These are phyloP conservation scores for Oryzias woworae DNA, from an alignment of 2,113 vertebrate species.

Conservation along the genomic window DNA sequence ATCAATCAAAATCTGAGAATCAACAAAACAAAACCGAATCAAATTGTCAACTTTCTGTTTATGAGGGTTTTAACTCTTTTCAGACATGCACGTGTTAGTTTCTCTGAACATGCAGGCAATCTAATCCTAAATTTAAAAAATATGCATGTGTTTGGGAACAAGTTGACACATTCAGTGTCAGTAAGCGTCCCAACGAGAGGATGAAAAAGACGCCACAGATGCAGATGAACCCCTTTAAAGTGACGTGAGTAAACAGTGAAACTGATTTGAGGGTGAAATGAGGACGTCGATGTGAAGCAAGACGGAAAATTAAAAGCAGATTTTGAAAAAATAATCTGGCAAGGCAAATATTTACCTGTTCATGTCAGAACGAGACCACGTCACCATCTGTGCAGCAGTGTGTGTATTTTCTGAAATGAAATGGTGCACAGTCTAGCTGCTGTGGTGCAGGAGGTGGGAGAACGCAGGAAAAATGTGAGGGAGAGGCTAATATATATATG, in stretches of 20 bases:
- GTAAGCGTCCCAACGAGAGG: constrained; percentile 36
- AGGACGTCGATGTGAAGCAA: constrained; percentile 32
- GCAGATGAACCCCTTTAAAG: constrained; percentile 32
- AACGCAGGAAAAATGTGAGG: constrained; percentile 42
- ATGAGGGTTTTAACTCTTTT: constrained; percentile 33
- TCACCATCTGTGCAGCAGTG: constrained; percentile 61
- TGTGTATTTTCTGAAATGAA: constrained; percentile 59
- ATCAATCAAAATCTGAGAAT: constrained; percentile 73
- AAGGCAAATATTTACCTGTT: constrained; percentile 73
- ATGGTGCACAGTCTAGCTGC: constrained; percentile 41
- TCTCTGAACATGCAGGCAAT: constrained; percentile 17
- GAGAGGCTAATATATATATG: constrained; percentile 7
- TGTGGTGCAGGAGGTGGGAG: constrained; percentile 51
- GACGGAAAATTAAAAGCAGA: constrained; percentile 47
- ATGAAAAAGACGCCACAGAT: constrained; percentile 50
- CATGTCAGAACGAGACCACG: constrained; percentile 49
- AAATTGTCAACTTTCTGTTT: constrained; percentile 60
- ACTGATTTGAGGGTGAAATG: constrained; percentile 27
- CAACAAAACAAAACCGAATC: constrained; percentile 44
- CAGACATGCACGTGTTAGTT: constrained; percentile 2
- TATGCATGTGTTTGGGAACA: constrained; percentile 22
- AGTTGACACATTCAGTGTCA: constrained; percentile 68
- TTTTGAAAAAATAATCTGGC: constrained; percentile 64
- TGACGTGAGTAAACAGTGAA: constrained; percentile 6
- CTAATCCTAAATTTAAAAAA: constrained; percentile 56